Evolutionary conservation across 2,888 invertebrate genomes (phyloP), one percentile per base, ranked within the genome.

Genomic region (Euplexia lucipara): DNA sequence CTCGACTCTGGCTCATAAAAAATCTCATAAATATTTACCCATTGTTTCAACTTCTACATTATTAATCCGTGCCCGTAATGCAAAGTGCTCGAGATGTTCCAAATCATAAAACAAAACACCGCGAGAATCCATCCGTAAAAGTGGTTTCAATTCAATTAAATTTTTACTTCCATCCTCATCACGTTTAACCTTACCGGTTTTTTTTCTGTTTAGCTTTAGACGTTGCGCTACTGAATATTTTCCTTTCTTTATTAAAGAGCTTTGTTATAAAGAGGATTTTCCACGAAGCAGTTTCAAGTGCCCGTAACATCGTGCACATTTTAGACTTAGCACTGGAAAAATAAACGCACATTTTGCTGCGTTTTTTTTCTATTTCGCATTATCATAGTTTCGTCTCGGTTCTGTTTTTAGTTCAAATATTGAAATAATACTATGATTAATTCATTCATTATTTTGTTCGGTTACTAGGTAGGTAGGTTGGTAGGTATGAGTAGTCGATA

Each of bases 201-300:
- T 47, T 66, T 52, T 57, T 64, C 35, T 34, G 16, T 44, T 49
- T 42, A 58, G 32, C 77, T 61, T 56, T 32, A 77, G 65, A 64
- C 44, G 47, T n/a, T 45, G 42, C 22, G 44, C 39, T 44, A 60
- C 56, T 61, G 56, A 69, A 66, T 66, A 69, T 62, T 70, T 54
- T 52, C 49, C n/a, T 49, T 56, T 54, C 66, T 78, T 72, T 71
- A 81, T 72, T 75, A 67, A 81, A 75, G 67, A 75, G 65, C 63
- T 75, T 81, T 75, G 63, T 81, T 75, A 51, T 67, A 75, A 73
- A 72, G 61, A 70, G 70, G 76, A 79, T 81, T 81, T 67, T 52
- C 54, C 62, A 59, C 22, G 51, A 58, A 61, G 65, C 54, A 49
- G 59, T 69, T 66, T 72, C 48, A 75, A 79, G 79, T 81, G 82